Evolutionary conservation across 1,140 invertebrate species (phyloP).

Genomic region (Dendroctonus valens): DNA sequence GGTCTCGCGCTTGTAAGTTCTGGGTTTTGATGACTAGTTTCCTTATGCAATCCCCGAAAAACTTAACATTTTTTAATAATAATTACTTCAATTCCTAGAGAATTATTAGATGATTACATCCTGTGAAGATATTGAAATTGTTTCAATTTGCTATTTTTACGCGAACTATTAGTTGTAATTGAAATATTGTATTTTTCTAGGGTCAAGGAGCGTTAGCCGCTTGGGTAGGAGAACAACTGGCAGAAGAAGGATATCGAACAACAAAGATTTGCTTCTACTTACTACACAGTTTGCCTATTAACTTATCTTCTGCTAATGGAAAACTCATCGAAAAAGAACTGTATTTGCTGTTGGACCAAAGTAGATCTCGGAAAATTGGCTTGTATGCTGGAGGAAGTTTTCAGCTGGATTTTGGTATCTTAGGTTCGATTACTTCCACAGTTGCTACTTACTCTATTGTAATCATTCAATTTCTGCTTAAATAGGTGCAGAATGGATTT

Average conservation of each 20-base stretch:
- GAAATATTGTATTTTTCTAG: not conserved
- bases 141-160: not conserved
- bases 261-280: too few species aligned
- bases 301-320: not conserved
- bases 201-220: not conserved
- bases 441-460: slow-evolving; percentile 26
- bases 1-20: not conserved
- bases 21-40: too few species aligned
- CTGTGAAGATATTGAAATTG: too few species aligned
- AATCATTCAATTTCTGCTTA: slow-evolving; percentile 20
- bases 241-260: too few species aligned
- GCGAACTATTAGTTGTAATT: not conserved
- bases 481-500: too few species aligned
- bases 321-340: slow-evolving; percentile 14
- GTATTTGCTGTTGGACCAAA: slow-evolving; percentile 10
- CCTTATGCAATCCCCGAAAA: too few species aligned
- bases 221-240: too few species aligned
- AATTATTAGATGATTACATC: too few species aligned
- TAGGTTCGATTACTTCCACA: slow-evolving; percentile 9
- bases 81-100: too few species aligned
- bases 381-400: slow-evolving; percentile 14
- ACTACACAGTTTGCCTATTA: not conserved
- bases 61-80: too few species aligned
- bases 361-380: slow-evolving; percentile 2
- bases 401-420: slow-evolving; percentile 11